Evolutionary conservation across 1,140 invertebrate species (phyloP), one percentile per base, ranked within the genome.

Genomic region (Pogonomyrmex barbatus): DNA sequence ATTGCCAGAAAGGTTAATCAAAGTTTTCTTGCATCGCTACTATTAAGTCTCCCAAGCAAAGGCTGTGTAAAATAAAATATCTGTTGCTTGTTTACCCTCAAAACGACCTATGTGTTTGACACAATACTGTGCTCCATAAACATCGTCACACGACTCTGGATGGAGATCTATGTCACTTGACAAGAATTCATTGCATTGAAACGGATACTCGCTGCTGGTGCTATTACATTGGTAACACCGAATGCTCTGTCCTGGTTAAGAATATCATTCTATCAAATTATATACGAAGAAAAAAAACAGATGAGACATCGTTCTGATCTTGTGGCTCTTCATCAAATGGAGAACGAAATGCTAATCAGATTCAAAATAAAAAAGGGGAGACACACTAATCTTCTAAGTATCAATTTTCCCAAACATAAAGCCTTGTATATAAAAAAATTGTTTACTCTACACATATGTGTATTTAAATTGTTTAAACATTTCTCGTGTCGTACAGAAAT

Each of bases 61-160:
- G 54, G 12, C 24, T 75, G 10, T 67, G 3, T 0, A 10, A 56
- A 67, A 4, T 0, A 10, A 56, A 67, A 30, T 24, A 5, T 52
- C 76, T 50, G 8, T 36, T 30, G 5, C 9, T 24, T 77, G 91
- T 95, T 95, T 96, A 98, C 98, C 98, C 97, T 98, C 98, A 94
- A 97, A 99, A 92, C 99, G 96, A 79, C 98, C 99, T 82, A 98
- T 97, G 90, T 98, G 97, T 96, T 99, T 99, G 85, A 99, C 97
- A 95, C 99, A 99, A 95, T 97, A 99, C 89, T 97, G 96, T 9
- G 98, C 98, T 90, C 97, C 96, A 92, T 98, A 97, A 87, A 99
- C 97, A 88, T 96, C 95, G 88, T 97, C 96, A 92, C 98, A 99
- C 60, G 97, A 95, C 75, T 96, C 94, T 42, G 97, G 97, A 87